These are phyloP conservation scores for Chloroceryle inda DNA, from an alignment of 2,797 vertebrate genomes.

Conservation along the genomic window DNA sequence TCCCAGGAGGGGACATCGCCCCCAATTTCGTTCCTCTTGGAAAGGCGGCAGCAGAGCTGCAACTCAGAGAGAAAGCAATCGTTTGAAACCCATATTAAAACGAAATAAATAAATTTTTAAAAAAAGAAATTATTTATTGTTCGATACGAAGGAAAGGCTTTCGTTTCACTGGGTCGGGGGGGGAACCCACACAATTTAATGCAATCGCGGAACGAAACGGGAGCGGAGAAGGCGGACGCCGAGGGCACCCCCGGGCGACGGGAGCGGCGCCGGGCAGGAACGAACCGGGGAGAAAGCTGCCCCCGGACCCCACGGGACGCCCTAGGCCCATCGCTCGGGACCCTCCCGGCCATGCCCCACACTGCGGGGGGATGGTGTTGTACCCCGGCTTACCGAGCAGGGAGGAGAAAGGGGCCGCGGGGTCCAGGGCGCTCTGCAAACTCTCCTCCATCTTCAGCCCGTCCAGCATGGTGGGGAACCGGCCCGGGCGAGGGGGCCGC, in stretches of 20 bases:
- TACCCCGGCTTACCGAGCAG: conserved; percentile 80
- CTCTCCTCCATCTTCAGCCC: conserved; percentile 84
- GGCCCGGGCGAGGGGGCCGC: not conserved
- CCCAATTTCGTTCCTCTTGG: conserved; percentile 51
- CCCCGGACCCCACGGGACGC: not conserved
- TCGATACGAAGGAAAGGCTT: not conserved
- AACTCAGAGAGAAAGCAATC: not conserved
- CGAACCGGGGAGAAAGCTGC: not conserved
- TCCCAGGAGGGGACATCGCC: not conserved
- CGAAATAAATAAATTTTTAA: not conserved
- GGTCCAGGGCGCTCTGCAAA: conserved; percentile 76
- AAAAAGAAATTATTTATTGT: not conserved
- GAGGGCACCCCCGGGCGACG: not conserved
- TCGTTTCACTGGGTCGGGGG: not conserved
- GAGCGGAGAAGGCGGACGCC: not conserved
- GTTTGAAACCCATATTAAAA: not conserved
- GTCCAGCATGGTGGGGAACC: conserved; percentile 81
- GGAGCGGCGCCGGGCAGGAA: not conserved
- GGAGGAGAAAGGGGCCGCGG: conserved; percentile 77
- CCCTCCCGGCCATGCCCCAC: not conserved
- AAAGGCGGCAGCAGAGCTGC: not conserved
- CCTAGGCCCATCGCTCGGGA: not conserved
- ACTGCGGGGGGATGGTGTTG: not conserved
- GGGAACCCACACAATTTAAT: not conserved
- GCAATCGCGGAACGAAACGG: not conserved